phyloP scores from a whole-genome alignment of 2,888 invertebrate genomes.

The Macroteleia sp. region DNA sequence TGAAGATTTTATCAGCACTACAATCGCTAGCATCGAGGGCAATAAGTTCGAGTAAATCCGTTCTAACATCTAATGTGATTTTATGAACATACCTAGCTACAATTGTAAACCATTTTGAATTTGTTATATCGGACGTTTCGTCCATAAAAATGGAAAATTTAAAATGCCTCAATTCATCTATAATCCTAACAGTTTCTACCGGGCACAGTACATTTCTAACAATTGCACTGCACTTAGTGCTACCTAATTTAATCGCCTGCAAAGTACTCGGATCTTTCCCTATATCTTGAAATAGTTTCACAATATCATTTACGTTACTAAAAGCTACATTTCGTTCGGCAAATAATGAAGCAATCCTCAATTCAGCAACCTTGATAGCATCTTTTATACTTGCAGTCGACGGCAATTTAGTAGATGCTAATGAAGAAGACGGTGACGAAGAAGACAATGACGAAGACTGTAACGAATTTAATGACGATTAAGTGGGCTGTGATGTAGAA shows the following conservation, averaged over 20 bases:
- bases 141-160: constrained; percentile 5
- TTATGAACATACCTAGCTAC: constrained; percentile 1
- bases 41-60: constrained; percentile 2
- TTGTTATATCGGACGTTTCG: neutral
- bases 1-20: neutral
- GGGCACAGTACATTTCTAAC: neutral
- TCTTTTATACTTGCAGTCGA: neutral
- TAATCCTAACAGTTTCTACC: neutral
- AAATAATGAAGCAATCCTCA: neutral
- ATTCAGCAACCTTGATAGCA: neutral
- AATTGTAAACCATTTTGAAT: constrained; percentile 5
- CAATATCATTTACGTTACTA: neutral
- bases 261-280: neutral
- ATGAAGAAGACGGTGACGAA: neutral
- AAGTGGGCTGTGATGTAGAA: too few relatives aligned
- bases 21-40: constrained; percentile 8
- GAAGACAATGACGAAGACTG: too few relatives aligned
- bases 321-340: neutral
- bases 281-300: constrained; percentile 6
- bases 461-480: too few relatives aligned
- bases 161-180: neutral
- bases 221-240: constrained; percentile 4
- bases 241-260: constrained; percentile 5
- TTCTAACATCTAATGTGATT: neutral
- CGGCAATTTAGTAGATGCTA: neutral